Percentiles rank a stretch among this genome's conserved stretches.
These are phyloP conservation scores for Tetragonula carbonaria DNA, from an alignment of 2,888 invertebrate species.

Conservation along the genomic window DNA sequence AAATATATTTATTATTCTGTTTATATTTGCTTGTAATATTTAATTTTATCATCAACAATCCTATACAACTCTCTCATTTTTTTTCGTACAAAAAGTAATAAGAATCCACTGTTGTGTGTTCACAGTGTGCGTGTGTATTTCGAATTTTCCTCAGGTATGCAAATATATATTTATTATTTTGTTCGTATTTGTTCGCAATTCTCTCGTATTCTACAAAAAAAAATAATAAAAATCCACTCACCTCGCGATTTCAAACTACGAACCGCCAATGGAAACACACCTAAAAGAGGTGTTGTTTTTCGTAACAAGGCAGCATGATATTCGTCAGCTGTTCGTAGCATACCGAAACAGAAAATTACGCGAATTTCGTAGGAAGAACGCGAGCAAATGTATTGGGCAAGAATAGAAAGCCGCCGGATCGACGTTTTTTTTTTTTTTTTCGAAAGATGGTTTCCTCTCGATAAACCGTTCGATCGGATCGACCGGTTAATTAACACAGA, in stretches of 20 bases:
- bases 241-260: neutral
- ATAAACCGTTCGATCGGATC: neutral
- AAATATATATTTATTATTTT: too few species aligned
- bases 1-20: too few species aligned
- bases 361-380: slow-evolving; percentile 34
- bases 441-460: neutral
- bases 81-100: too few species aligned
- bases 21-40: too few species aligned
- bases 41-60: too few species aligned
- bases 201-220: too few species aligned
- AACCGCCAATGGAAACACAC: neutral
- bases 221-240: neutral
- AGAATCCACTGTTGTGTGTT: too few species aligned
- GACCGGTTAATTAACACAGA: slow-evolving; percentile 28
- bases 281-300: slow-evolving; percentile 39
- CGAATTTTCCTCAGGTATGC: too few species aligned
- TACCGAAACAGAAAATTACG: neutral
- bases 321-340: neutral
- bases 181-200: too few species aligned
- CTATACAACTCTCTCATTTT: too few species aligned
- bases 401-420: neutral
- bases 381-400: slow-evolving; percentile 5
- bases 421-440: neutral
- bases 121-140: too few species aligned
- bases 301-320: slow-evolving; percentile 59